A percentile compares a stretch with the other conserved stretches of the same genome.
Evolutionary conservation across 2,797 vertebrate genomes (phyloP).

Genomic region (Benthosema pterotum): DNA sequence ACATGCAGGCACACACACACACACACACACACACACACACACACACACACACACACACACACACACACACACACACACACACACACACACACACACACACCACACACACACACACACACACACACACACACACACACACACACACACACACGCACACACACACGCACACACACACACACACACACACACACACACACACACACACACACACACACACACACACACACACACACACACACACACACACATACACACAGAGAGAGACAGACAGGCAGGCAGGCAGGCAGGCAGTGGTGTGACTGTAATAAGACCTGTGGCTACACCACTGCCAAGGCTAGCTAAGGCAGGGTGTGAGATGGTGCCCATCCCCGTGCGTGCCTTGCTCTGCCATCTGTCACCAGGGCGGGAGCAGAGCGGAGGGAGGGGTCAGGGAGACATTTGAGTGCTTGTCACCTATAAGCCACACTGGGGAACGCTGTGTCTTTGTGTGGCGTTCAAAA

Average conservation of each 20-base stretch:
- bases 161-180: conserved; percentile 44
- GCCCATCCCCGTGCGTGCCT: conserved; percentile 79
- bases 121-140: conserved; percentile 29
- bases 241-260: conserved; percentile 11
- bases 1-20: conserved; percentile 30
- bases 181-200: not conserved
- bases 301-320: conserved; percentile 74
- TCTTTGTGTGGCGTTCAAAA: conserved; percentile 59
- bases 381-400: conserved; percentile 83
- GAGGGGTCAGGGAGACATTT: conserved; percentile 67
- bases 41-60: conserved; percentile 15
- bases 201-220: conserved; percentile 6
- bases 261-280: not conserved
- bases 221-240: conserved; percentile 29
- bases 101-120: conserved; percentile 6
- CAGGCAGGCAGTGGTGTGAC: conserved; percentile 61
- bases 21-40: conserved; percentile 5
- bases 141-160: conserved; percentile 24
- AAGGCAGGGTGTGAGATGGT: conserved; percentile 68
- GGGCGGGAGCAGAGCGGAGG: conserved; percentile 63
- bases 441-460: conserved; percentile 65
- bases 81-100: conserved; percentile 10
- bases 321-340: conserved; percentile 64
- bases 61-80: conserved; percentile 17
- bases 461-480: conserved; percentile 57